Percentiles rank a stretch among this genome's conserved stretches.
Evolutionary conservation across 2,888 invertebrate species (phyloP).

Genomic region (Leptopilina drosophilae): DNA sequence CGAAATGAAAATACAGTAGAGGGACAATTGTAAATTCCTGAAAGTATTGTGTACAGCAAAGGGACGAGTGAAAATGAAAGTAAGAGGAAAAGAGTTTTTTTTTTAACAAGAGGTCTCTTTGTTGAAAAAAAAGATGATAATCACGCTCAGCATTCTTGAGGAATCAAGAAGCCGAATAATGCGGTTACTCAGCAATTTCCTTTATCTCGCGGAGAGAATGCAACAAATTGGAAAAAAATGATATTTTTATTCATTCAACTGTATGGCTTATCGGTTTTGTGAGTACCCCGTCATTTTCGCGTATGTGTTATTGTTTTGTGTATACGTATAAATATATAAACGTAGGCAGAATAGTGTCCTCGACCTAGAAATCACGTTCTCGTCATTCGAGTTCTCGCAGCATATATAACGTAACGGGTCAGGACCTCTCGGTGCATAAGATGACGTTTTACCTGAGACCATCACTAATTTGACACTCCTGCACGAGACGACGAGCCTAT

Average conservation of each 20-base stretch:
- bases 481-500: conserved; percentile 55
- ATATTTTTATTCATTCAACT: conserved; percentile 31
- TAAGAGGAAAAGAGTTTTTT: conserved; percentile 8
- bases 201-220: conserved; percentile 12
- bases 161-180: not conserved
- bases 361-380: conserved; percentile 61
- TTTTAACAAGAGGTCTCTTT: not conserved
- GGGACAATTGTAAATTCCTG: not conserved
- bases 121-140: not conserved
- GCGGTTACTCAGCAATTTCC: conserved; percentile 20
- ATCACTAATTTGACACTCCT: conserved; percentile 55
- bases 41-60: not conserved
- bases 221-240: conserved; percentile 2
- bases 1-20: not conserved
- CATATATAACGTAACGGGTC: conserved; percentile 56
- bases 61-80: conserved; percentile 13
- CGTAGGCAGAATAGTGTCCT: conserved; percentile 57
- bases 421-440: conserved; percentile 42
- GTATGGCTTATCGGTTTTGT: conserved; percentile 7
- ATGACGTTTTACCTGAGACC: conserved; percentile 45
- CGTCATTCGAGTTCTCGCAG: conserved; percentile 51
- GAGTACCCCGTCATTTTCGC: conserved; percentile 52
- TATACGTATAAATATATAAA: conserved; percentile 31
- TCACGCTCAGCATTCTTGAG: not conserved
- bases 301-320: conserved; percentile 18